Evolutionary conservation across 1,140 invertebrate genomes (phyloP).

Genomic region (Teleogryllus occipitalis): DNA sequence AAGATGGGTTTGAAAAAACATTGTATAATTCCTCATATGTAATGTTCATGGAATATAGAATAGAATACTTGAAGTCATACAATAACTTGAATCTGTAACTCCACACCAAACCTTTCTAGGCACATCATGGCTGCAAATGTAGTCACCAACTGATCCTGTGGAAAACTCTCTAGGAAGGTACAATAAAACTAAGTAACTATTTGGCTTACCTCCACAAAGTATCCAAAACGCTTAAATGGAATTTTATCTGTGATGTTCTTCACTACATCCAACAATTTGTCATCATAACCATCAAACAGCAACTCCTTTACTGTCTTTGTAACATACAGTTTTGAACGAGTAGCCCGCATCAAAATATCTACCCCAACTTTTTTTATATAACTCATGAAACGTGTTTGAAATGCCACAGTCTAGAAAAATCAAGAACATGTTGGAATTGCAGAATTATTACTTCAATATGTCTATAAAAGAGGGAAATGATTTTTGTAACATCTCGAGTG

Average conservation of each 20-base stretch:
- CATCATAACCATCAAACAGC: slow-evolving; percentile 67
- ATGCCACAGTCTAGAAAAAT: slow-evolving; percentile 51
- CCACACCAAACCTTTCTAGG: no score
- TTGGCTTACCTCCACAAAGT: slow-evolving; percentile 55
- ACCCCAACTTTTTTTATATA: slow-evolving; percentile 29
- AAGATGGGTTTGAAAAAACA: no score
- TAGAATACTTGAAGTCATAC: no score
- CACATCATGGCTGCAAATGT: no score
- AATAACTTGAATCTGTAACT: no score
- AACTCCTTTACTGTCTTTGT: slow-evolving; percentile 55
- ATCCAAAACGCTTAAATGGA: slow-evolving; percentile 64
- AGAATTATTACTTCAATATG: no score
- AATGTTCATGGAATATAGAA: no score
- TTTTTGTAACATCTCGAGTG: no score
- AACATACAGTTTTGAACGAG: slow-evolving; percentile 42
- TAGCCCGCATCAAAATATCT: slow-evolving; percentile 24
- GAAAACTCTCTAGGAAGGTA: no score
- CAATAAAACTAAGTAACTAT: not conserved
- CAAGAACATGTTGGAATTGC: not conserved
- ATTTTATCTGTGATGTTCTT: slow-evolving; percentile 53
- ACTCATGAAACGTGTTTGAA: slow-evolving; percentile 42
- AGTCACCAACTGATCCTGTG: no score
- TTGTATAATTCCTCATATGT: no score
- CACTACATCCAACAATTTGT: slow-evolving; percentile 52
- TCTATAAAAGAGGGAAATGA: no score